Conservation (phyloP, 37 sponge, comb jelly and placozoan species). For the Ianthella basta region DNA sequence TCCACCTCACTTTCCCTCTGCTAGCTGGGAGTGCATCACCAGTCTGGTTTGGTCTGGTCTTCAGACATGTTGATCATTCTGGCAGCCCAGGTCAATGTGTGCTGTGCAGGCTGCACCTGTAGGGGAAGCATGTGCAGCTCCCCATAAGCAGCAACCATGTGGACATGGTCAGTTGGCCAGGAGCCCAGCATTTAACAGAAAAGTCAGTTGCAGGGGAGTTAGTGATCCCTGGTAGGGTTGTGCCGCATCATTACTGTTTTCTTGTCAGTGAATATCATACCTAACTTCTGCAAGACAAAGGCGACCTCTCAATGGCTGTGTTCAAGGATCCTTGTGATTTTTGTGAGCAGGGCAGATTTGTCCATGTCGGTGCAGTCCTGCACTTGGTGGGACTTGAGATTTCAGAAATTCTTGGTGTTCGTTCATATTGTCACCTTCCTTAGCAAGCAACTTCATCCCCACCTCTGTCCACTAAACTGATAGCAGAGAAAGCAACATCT, state of each 20-base stretch:
- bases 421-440: neutral
- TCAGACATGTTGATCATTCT: too few species aligned
- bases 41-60: too few species aligned
- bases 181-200: too few species aligned
- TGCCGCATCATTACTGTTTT: neutral
- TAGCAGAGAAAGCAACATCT: neutral
- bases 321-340: neutral
- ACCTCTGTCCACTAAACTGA: too few species aligned
- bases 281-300: conserved; percentile 20
- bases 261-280: neutral
- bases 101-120: too few species aligned
- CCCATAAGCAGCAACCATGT: too few species aligned
- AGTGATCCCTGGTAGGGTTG: neutral
- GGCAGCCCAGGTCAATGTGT: too few species aligned
- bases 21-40: too few species aligned
- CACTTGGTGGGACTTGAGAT: neutral
- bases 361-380: neutral
- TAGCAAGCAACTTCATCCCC: neutral
- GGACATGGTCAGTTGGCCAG: too few species aligned
- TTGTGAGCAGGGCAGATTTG: neutral
- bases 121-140: too few species aligned
- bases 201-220: neutral
- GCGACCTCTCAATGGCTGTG: neutral
- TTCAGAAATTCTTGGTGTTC: neutral
- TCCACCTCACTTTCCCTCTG: too few species aligned